A percentile compares a stretch with the other conserved stretches of the same genome.
Conservation (phyloP, 2,888 invertebrate genomes). For the Nephrocerus scutellatus region DNA sequence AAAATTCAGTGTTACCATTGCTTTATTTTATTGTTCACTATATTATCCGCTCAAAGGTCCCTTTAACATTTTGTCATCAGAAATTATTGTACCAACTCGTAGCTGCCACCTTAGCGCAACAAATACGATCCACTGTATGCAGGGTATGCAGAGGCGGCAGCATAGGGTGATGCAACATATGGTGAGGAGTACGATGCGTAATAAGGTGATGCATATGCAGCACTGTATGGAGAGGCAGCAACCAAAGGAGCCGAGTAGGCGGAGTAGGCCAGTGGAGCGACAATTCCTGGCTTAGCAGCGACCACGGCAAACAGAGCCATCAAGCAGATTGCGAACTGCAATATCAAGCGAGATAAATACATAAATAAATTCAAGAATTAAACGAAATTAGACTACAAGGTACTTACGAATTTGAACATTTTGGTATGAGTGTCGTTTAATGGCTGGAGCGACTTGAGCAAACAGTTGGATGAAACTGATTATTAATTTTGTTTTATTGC, state of each 20-base stretch:
- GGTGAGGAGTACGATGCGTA: slow-evolving; percentile 13
- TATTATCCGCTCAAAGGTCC: too few species aligned
- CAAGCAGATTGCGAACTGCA: slow-evolving; percentile 33
- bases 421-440: slow-evolving; percentile 29
- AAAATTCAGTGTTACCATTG: too few species aligned
- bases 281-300: slow-evolving; percentile 33
- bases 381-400: slow-evolving; percentile 27
- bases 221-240: slow-evolving; percentile 18
- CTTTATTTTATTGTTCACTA: too few species aligned
- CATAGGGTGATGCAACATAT: too few species aligned
- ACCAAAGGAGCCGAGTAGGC: slow-evolving; percentile 31
- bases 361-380: not conserved
- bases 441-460: too few species aligned
- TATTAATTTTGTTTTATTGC: too few species aligned
- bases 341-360: not conserved
- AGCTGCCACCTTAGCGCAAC: too few species aligned
- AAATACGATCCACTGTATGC: too few species aligned
- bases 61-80: too few species aligned
- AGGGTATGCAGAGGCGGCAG: too few species aligned
- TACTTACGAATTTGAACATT: slow-evolving; percentile 44
- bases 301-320: slow-evolving; percentile 32
- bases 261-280: slow-evolving; percentile 31
- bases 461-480: slow-evolving; percentile 11
- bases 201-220: slow-evolving; percentile 26
- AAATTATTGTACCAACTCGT: too few species aligned